Evolutionary conservation across 1,140 invertebrate genomes (phyloP), one percentile per base, ranked within the genome.

Genomic region (Psix sp.): DNA sequence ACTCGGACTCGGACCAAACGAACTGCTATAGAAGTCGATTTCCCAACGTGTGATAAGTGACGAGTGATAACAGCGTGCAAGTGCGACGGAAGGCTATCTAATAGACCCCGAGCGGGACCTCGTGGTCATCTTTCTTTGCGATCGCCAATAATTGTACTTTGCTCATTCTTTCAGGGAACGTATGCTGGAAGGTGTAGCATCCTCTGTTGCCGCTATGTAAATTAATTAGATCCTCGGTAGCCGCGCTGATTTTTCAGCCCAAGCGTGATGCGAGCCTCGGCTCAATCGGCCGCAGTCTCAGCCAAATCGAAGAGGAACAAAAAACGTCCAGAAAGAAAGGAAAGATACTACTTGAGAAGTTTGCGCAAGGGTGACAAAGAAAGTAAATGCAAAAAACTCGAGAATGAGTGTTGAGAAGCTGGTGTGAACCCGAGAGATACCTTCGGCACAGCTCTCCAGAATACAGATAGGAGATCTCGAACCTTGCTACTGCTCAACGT

Each of bases 221-320:
- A 85, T 84, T 85, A 85, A 84, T 85, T 85, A 84, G 83, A 76
- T 72, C 74, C 75, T 75, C 72, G 79, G 81, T 81, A 83, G 79
- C 68, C 65, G 76, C 77, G 74, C 72, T 77, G 78, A 83, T 83
- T 83, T 84, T 85, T 83, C 77, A 80, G 70, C 11, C 74, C 66
- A 43, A 68, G 60, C 77, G 59, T 70, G 65, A 70, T 75, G 52
- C 59, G 57, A 67, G 43, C 51, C 62, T 36, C 60, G 26, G 40
- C 46, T 46, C 36, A 54, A 65, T 51, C 45, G 46, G 59, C 31
- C 43, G 9, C 13, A 31, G 54, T 56, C 42, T 40, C 42, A 74
- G 35, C 3, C 17, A 39, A n/a, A 21, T 48, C 13, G 35, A 51
- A 29, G 48, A 59, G 20, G 35, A 31, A 33, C 45, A 56, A 57